These are phyloP conservation scores for Myxocyprinus asiaticus DNA, from an alignment of 2,113 vertebrate species.

Conservation along the genomic window DNA sequence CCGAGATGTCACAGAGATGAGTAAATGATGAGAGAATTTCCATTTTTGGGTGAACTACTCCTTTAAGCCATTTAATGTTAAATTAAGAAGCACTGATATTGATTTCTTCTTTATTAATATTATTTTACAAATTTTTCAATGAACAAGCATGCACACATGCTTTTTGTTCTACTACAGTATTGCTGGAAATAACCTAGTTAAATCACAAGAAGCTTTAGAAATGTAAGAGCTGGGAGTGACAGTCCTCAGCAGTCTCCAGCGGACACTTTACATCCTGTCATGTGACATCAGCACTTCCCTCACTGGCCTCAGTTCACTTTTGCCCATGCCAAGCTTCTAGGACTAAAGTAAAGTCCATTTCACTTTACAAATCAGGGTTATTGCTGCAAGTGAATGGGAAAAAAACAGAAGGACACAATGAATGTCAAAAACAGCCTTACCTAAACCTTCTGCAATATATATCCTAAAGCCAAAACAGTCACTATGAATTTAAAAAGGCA, in stretches of 20 bases:
- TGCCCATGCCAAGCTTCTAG: background rate
- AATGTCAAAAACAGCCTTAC: conserved; percentile 24
- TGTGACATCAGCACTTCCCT: conserved; percentile 22
- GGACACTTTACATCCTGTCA: conserved; percentile 19
- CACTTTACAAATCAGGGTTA: background rate
- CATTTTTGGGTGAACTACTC: too few species aligned
- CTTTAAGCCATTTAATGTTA: too few species aligned
- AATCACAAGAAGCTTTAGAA: background rate
- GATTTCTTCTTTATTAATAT: too few species aligned
- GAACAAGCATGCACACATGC: too few species aligned
- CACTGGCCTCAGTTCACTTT: background rate
- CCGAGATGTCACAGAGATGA: too few species aligned
- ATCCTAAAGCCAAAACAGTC: background rate
- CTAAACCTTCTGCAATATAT: background rate
- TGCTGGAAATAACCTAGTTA: too few species aligned
- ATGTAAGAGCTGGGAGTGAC: background rate
- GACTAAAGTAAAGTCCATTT: conserved; percentile 5
- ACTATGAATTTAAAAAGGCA: background rate
- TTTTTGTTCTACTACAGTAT: too few species aligned
- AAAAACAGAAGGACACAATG: background rate
- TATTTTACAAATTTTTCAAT: too few species aligned
- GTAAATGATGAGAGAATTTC: too few species aligned
- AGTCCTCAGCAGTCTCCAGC: background rate
- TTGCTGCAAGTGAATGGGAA: background rate
- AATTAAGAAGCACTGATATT: too few species aligned